Percentiles rank a stretch among this genome's conserved stretches.
phyloP scores from a whole-genome alignment of 1,140 invertebrate species.

The Maconellicoccus hirsutus region DNA sequence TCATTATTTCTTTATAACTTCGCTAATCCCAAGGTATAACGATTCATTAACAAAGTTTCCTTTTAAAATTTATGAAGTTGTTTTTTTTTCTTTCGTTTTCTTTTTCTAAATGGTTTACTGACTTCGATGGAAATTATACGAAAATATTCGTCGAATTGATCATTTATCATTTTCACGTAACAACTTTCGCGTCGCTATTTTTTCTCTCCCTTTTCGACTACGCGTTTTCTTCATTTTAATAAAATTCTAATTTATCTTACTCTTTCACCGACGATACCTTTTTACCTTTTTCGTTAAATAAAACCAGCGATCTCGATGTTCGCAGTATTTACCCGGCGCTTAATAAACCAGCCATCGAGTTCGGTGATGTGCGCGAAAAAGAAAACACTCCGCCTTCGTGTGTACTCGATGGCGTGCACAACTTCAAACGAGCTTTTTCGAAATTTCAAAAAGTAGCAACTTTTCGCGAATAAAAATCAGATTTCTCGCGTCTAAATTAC shows the following conservation, averaged over 20 bases:
- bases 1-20: slow-evolving; percentile 5
- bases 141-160: neutral
- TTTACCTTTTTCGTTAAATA: no score
- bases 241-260: neutral
- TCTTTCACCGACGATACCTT: neutral
- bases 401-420: no score
- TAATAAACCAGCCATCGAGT: no score
- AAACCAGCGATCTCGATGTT: no score
- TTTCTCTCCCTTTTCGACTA: neutral
- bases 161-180: neutral
- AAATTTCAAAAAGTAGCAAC: no score
- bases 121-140: neutral
- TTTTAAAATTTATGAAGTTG: slow-evolving; percentile 4
- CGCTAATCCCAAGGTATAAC: neutral
- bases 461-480: no score
- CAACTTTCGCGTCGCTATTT: neutral
- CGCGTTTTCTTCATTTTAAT: neutral
- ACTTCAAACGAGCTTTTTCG: no score
- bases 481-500: no score
- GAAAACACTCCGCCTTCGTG: no score
- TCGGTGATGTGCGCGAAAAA: no score
- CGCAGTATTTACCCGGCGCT: no score
- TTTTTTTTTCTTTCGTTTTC: neutral
- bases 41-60: slow-evolving; percentile 1
- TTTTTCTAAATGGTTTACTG: neutral